These are phyloP conservation scores for Seriola rivoliana DNA, from an alignment of 2,113 vertebrate species.

Conservation along the genomic window DNA sequence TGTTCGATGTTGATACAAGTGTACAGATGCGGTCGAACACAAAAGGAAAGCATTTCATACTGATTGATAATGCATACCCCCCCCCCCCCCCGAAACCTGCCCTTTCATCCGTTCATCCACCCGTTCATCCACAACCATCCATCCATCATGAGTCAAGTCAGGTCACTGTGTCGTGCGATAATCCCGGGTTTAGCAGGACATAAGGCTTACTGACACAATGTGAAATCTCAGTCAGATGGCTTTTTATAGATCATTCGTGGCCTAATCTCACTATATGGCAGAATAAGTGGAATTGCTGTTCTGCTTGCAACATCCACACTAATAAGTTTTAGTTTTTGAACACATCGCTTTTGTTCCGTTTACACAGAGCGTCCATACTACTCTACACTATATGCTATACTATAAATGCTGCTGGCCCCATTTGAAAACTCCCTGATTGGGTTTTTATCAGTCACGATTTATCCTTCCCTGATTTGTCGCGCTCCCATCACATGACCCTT, in stretches of 20 bases:
- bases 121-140: neutral
- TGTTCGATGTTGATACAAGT: neutral
- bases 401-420: too few relatives aligned
- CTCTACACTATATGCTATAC: too few relatives aligned
- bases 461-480: too few relatives aligned
- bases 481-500: too few relatives aligned
- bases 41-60: neutral
- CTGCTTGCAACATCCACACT: neutral
- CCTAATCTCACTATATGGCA: slow-evolving; percentile 45
- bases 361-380: too few relatives aligned
- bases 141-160: slow-evolving; percentile 33
- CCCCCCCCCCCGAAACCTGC: neutral
- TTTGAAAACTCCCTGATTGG: too few relatives aligned
- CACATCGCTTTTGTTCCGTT: too few relatives aligned
- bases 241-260: slow-evolving; percentile 45
- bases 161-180: slow-evolving; percentile 66
- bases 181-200: slow-evolving; percentile 54
- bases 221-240: slow-evolving; percentile 62
- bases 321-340: too few relatives aligned
- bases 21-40: neutral
- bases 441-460: too few relatives aligned
- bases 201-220: slow-evolving; percentile 60
- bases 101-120: slow-evolving; percentile 1
- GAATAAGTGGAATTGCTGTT: slow-evolving; percentile 29
- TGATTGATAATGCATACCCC: neutral